These are phyloP conservation scores for Tapirus indicus DNA, from an alignment of 2,797 vertebrate species.

Conservation along the genomic window DNA sequence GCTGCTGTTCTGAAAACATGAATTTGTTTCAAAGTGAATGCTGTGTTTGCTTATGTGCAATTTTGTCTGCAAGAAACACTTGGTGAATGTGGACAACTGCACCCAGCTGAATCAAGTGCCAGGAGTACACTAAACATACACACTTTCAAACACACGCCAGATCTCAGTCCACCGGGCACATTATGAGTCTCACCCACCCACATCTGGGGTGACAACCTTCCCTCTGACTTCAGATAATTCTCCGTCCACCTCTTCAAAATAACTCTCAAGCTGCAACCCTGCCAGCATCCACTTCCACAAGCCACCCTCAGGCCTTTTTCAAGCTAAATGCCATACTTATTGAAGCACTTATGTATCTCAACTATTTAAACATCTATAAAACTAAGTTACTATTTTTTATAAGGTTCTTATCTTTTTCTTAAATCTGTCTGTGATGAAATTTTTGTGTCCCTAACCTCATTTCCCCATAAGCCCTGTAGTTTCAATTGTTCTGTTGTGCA, in stretches of 20 bases:
- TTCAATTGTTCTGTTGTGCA: not conserved
- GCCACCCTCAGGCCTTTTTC: not conserved
- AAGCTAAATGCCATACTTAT: not conserved
- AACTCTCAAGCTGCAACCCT: not conserved
- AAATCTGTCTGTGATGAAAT: not conserved
- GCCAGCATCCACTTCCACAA: not conserved
- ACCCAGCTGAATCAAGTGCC: not conserved
- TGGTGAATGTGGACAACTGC: not conserved
- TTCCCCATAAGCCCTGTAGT: rapidly evolving
- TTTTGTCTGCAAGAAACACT: not conserved
- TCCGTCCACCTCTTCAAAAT: not conserved
- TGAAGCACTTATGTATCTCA: not conserved
- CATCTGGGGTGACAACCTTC: no score
- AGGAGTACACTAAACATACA: rapidly evolving
- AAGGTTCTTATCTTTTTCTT: not conserved
- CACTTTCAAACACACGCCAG: rapidly evolving
- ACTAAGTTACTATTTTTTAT: not conserved
- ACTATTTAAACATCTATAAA: not conserved
- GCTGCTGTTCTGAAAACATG: not conserved
- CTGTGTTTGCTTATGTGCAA: not conserved
- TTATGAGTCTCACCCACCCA: no score
- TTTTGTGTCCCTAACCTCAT: not conserved
- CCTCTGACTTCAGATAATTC: not conserved
- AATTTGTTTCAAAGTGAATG: not conserved
- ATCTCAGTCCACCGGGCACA: rapidly evolving